Evolutionary conservation across 1,140 invertebrate species (phyloP).

Genomic region (Aphis craccivora): DNA sequence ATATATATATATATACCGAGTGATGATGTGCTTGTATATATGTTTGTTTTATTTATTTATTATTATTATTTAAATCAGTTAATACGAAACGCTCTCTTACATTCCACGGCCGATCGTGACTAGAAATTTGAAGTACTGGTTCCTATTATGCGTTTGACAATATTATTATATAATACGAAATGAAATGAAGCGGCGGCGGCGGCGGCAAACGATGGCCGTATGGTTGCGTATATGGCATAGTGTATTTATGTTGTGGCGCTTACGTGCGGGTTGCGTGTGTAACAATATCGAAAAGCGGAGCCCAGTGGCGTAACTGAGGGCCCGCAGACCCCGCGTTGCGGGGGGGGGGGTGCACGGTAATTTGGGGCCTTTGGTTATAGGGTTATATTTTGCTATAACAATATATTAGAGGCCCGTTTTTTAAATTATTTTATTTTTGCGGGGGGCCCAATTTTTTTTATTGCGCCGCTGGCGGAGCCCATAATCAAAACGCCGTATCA

Average conservation of each 20-base stretch:
- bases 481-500: neutral
- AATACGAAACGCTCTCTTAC: neutral
- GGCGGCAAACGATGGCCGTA: neutral
- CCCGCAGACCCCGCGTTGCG: no score
- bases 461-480: no score
- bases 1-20: neutral
- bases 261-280: neutral
- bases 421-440: no score
- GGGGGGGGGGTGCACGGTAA: no score
- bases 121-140: slow-evolving; percentile 35
- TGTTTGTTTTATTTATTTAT: slow-evolving; percentile 46
- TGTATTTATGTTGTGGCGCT: neutral
- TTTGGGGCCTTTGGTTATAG: no score
- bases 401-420: no score
- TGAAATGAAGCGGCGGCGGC: neutral
- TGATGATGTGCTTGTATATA: neutral
- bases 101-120: slow-evolving; percentile 47
- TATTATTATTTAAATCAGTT: slow-evolving; percentile 29
- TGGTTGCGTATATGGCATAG: neutral
- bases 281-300: neutral
- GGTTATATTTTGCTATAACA: no score
- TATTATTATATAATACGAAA: slow-evolving; percentile 26
- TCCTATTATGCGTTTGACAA: slow-evolving; percentile 42
- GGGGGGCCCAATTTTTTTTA: no score
- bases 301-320: no score